Base-by-base conservation (phyloP, 2,888 invertebrate species). In the Andricus quercusramuli region DNA sequence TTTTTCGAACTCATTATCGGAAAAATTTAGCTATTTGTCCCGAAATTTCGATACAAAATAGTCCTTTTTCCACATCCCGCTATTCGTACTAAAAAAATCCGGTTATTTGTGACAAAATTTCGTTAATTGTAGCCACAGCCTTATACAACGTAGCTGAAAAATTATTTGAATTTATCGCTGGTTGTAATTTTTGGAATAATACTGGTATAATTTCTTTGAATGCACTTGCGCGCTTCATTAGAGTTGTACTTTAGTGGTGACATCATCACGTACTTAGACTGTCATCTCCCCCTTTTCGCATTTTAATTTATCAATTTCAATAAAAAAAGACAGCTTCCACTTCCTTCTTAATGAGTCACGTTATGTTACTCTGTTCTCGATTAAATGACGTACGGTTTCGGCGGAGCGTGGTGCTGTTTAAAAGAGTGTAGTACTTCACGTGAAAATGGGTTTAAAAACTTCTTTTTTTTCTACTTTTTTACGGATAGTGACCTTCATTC, bases 241-340 rank as follows among this genome's bases (percentile, higher is more conserved):
- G 15, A 44, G n/a, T 68, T 68, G 47, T 17, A 68, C 44, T 68
- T 68, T 25, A 47, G 68, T 68, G 68, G 17, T 68, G 68, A 68
- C 44, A 44, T 68, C 68, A 68, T 44, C 44, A 2, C 56, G 56
- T 68, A 68, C 68, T 68, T 68, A 44, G 56, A 56, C n/a, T n/a
- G 9, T 56, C 56, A 68, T 68, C 41, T 68, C 68, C 68, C 68
- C 25, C 56, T 56, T 68, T 68, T 41, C 44, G 44, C 68, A 25
- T 68, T 68, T 68, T 44, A 68, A 68, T 66, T 66, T 66, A 66
- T 66, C n/a, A 32, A 11, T 66, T 66, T 29, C 32, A 66, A 66
- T 32, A 66, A 32, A 29, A 32, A 66, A 29, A 32, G n/a, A 56
- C n/a, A 20, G 51, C 20, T 51, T 51, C 51, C 44, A 68, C 68